Evolutionary conservation across 1,140 invertebrate species (phyloP), one percentile per base, ranked within the genome.

Genomic region (Penaeus chinensis): DNA sequence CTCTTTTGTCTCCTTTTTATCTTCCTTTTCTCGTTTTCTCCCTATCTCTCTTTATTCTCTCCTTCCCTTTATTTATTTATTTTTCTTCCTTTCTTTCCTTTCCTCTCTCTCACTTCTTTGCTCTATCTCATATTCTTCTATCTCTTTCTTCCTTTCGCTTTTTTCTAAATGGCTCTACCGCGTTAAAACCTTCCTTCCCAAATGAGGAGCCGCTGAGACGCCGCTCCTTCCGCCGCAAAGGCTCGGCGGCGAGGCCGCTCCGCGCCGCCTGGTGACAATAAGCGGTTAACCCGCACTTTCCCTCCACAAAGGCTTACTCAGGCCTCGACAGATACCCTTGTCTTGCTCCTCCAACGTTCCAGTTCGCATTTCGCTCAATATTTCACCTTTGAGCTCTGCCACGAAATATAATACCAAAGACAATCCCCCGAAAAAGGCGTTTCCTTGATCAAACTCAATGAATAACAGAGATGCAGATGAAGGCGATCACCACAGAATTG

Each of bases 41-140:
- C 18, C 19, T 19, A 10, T 24, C 11, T 19, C 32, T 71, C 66
- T 71, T 69, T 27, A n/a, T 69, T n/a, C 32, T 71, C 66, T 18
- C 32, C 22, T 22, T 32, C n/a, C 18, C 18, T 19, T 32, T 22
- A 11, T 19, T 8, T 13, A 8, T 22, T 13, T 71, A 18, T 71
- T 32, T 18, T 18, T 18, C 11, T 20, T 69, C 11, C 66, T 32
- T 13, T 10, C 7, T 27, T 19, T 69, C 18, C 7, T 69, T 18
- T 69, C 27, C 27, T 10, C 7, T 10, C 27, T n/a, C 8, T 69
- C 77, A 47, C 77, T 47, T 32, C 54, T n/a, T 77, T 74, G 3
- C 79, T 54, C 78, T 60, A 24, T 37, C 82, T 74, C 63, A 54
- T 54, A 32, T 32, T 62, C 76, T 47, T 47, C 74, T 37, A 78